These are phyloP conservation scores for Leucoptera coffeella DNA, from an alignment of 2,888 invertebrate species.

Conservation along the genomic window DNA sequence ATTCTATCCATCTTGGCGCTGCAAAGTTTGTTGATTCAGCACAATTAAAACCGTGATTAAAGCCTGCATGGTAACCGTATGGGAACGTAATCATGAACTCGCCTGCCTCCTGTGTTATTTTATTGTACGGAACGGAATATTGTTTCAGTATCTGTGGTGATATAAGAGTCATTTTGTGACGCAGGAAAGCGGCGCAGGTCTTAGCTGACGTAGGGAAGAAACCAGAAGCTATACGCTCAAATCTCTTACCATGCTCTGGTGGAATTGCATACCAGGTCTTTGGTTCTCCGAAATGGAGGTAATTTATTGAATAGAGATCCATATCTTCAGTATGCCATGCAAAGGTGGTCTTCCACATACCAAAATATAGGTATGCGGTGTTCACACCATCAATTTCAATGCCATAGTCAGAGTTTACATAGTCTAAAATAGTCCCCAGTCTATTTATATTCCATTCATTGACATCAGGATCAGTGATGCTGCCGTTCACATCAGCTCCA, in stretches of 20 bases:
- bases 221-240: constrained; percentile 89
- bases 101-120: constrained; percentile 92
- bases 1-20: constrained; percentile 94
- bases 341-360: constrained; percentile 99
- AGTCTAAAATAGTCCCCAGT: constrained; percentile 90
- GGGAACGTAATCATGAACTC: constrained; percentile 99
- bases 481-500: constrained; percentile 97
- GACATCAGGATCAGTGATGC: constrained; percentile 84
- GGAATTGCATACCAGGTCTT: constrained; percentile 96
- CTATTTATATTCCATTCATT: constrained; percentile 93
- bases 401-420: constrained; percentile 90
- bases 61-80: constrained; percentile 96
- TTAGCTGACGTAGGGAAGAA: constrained; percentile 83
- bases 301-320: constrained; percentile 99
- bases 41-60: constrained; percentile 99
- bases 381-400: constrained; percentile 96
- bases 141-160: constrained; percentile 89
- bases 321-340: constrained; percentile 99
- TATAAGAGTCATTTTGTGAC: constrained; percentile 98
- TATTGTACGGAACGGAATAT: constrained; percentile 92
- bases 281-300: constrained; percentile 95
- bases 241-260: constrained; percentile 87
- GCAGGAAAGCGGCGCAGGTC: constrained; percentile 83
- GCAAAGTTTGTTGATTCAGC: constrained; percentile 99
- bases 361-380: constrained; percentile 97